A percentile compares a stretch with the other conserved stretches of the same genome.
phyloP scores from a whole-genome alignment of 2,888 invertebrate genomes.

The Molanna angustata region DNA sequence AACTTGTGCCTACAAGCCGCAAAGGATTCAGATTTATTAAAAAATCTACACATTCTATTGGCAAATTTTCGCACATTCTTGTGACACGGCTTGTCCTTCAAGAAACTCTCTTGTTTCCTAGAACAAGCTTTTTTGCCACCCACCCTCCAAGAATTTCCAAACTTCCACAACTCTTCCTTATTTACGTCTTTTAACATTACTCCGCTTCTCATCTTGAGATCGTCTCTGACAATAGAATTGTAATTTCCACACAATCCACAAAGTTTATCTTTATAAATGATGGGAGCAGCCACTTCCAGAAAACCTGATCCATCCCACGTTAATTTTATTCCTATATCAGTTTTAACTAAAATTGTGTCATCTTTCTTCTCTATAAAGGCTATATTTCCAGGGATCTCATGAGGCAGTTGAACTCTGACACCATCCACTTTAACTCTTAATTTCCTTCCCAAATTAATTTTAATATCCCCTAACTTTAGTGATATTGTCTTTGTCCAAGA shows the following conservation, averaged over 20 bases:
- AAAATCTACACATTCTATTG: constrained; percentile 52
- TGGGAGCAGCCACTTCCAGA: constrained; percentile 79
- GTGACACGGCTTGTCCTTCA: constrained; percentile 48
- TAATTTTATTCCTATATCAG: constrained; percentile 76
- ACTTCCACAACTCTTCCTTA: constrained; percentile 55
- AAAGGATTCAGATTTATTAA: constrained; percentile 59
- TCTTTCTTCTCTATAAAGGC: constrained; percentile 64
- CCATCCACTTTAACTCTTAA: constrained; percentile 86
- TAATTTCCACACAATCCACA: constrained; percentile 96
- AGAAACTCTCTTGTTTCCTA: constrained; percentile 50
- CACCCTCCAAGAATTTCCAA: constrained; percentile 89
- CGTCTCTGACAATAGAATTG: constrained; percentile 83
- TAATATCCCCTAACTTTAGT: constrained; percentile 68
- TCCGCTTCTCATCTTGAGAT: constrained; percentile 71
- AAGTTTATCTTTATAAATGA: constrained; percentile 67
- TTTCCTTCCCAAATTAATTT: constrained; percentile 83
- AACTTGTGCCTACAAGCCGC: constrained; percentile 75
- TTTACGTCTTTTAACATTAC: constrained; percentile 59
- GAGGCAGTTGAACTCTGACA: constrained; percentile 68
- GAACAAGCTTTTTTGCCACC: constrained; percentile 75
- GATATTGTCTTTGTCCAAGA: constrained; percentile 90
- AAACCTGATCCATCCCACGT: constrained; percentile 94
- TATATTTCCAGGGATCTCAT: constrained; percentile 51
- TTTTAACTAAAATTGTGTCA: constrained; percentile 64
- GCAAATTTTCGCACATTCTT: constrained; percentile 49